Evolutionary conservation across 2,797 vertebrate species (phyloP).

Genomic region (Epinephelus malabaricus): DNA sequence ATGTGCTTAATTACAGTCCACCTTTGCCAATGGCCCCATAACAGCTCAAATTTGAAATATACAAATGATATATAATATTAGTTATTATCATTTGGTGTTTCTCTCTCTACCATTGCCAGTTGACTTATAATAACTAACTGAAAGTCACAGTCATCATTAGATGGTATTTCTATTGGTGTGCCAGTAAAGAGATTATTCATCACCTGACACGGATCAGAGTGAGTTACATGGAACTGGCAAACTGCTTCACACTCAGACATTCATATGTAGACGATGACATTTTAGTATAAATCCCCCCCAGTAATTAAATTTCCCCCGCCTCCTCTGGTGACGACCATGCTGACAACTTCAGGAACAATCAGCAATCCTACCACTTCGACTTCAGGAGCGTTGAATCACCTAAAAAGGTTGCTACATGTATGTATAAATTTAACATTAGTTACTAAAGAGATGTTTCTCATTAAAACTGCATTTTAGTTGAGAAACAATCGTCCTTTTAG

Average conservation of each 20-base stretch:
- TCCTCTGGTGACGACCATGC: neutral
- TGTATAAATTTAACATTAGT: neutral
- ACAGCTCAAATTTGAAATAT: neutral
- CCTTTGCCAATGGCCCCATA: too few relatives aligned
- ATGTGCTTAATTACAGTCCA: too few relatives aligned
- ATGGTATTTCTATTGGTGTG: neutral
- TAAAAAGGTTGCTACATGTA: neutral
- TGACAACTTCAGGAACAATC: neutral
- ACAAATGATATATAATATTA: neutral
- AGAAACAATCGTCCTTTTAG: neutral
- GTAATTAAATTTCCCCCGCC: neutral
- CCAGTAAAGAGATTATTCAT: neutral
- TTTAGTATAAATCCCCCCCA: neutral
- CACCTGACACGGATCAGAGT: neutral
- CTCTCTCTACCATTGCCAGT: neutral
- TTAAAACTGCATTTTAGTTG: neutral
- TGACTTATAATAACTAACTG: neutral
- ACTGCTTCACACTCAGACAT: neutral
- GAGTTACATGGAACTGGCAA: neutral
- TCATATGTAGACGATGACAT: slow-evolving; percentile 10
- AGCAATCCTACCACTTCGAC: fast-evolving
- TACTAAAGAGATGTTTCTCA: too few relatives aligned
- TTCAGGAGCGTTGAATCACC: neutral
- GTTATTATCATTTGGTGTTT: neutral
- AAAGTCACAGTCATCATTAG: neutral